Evolutionary conservation across 2,113 vertebrate species (phyloP), one percentile per base, ranked within the genome.

Genomic region (Balaeniceps rex): DNA sequence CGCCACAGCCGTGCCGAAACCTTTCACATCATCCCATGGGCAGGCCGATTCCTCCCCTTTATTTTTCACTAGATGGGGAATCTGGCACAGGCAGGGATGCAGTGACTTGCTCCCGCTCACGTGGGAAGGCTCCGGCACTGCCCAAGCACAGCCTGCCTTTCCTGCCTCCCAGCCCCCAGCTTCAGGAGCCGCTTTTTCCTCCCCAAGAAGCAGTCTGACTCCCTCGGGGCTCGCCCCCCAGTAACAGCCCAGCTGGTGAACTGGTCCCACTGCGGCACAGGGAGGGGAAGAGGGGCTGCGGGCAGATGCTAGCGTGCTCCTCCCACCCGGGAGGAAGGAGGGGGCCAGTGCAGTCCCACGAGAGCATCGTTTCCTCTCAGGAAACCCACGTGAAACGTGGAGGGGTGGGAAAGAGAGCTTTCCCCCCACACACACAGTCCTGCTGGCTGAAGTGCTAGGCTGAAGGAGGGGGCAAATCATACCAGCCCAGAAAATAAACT

Each of bases 331-430:
- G 74, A 83, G 93, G 91, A 97, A 95, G 84, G 63, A 82, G 91
- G 54, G 70, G 91, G 84, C 77, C 81, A 86, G 63, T 0, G 0
- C 54, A 42, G 54, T 61, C 63, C 46, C 75, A 77, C 5, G 10
- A 77, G 49, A 75, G 89, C 93, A 94, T 83, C 84, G 80, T 88
- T 96, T 96, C 93, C 95, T 94, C 71, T 86, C 95, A 93, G 96
- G 94, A 97, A 97, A 92, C 92, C 33, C 72, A 55, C 82, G 72
- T 38, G 76, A 90, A 68, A 88, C 7, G 66, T 68, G 81, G 46
- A 72, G 54, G 38, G 88, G 44, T 84, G 86, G 66, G 82, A 93
- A 94, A 76, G 47, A 24, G 40, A 72, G 49, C 12, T 49, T 6
- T 3, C 3, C 19, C 58, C 7, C 19, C 22, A 4, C 10, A 1